A percentile compares a stretch with the other conserved stretches of the same genome.
Conservation (phyloP, 2,797 vertebrate species). For the Myripristis murdjan region DNA sequence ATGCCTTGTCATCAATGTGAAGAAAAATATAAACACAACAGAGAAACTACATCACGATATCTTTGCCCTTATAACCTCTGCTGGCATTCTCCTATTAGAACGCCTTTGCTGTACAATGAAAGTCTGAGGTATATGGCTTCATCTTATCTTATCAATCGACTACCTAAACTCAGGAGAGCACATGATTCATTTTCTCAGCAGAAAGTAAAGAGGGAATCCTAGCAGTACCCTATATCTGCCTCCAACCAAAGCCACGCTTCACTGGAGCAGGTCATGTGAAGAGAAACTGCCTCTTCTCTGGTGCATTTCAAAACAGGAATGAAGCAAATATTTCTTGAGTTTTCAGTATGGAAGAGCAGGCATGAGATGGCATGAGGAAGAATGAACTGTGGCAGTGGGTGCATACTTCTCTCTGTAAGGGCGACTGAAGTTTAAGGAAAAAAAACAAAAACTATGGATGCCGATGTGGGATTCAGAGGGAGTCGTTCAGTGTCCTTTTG, state of each 20-base stretch:
- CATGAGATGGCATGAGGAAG: not conserved
- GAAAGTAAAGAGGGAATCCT: slow-evolving; percentile 27
- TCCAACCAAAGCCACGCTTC: slow-evolving; percentile 12
- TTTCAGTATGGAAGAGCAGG: slow-evolving; percentile 17
- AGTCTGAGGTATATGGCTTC: slow-evolving; percentile 82
- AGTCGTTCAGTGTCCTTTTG: slow-evolving; percentile 69
- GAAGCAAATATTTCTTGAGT: slow-evolving; percentile 20
- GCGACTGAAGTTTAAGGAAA: not conserved
- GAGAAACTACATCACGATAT: slow-evolving; percentile 56
- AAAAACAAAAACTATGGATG: slow-evolving; percentile 24
- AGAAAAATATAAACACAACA: slow-evolving; percentile 66
- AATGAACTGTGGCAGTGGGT: slow-evolving; percentile 34
- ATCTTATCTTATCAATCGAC: slow-evolving; percentile 57
- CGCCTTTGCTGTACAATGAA: slow-evolving; percentile 61
- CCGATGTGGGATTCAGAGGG: slow-evolving; percentile 26
- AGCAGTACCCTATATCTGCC: slow-evolving; percentile 13
- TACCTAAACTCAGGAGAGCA: slow-evolving; percentile 53
- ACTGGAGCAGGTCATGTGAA: slow-evolving; percentile 31
- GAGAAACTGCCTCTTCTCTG: slow-evolving; percentile 14
- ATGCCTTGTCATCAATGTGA: slow-evolving; percentile 57
- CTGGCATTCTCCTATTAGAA: slow-evolving; percentile 52
- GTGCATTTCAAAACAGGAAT: slow-evolving; percentile 14
- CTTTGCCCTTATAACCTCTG: slow-evolving; percentile 46
- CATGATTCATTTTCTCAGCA: slow-evolving; percentile 25
- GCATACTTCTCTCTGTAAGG: slow-evolving; percentile 1